Base-by-base conservation (phyloP, 2,113 vertebrate genomes). In the Plestiodon gilberti region DNA sequence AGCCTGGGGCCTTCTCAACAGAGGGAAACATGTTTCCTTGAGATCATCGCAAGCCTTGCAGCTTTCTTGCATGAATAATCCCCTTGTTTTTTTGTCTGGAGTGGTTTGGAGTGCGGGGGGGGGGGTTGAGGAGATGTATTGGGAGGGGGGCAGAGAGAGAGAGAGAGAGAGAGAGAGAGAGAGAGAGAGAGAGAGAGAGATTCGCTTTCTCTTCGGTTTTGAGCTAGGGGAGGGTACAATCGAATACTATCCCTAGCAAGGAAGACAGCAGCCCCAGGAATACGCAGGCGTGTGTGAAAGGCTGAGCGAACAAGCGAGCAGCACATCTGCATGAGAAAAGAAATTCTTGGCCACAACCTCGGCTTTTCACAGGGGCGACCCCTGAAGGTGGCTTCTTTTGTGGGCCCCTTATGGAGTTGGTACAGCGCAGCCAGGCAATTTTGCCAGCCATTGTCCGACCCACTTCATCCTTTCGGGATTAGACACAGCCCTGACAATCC, bases 401-500 rank as follows among this genome's bases (percentile, higher is more conserved):
- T 85, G 79, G 81, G 20, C 40, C 79, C 87, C 81, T 87, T 82
- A 82, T 76, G 89, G 84, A 78, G 67, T 87, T 82, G 87, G 89
- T 84, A 62, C 85, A 87, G 82, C 33, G 35, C 87, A 83, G 86
- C 81, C 52, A 87, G 88, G 62, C 55, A 67, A 78, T 75, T 84
- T 88, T 78, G 61, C 83, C 64, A 73, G 62, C 78, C 57, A 85
- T 90, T 89, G 82, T 92, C 69, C 64, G 48, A 3, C 64, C 78
- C 91, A 83, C 87, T 82, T 90, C 87, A 90, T 89, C 82, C 85
- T 89, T 90, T 87, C 87, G 82, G 87, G 89, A 90, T 92, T 89
- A 92, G 73, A 89, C 82, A 87, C 75, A 69, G 85, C 61, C 23
- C 40, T 90, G 89, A 89, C 76, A 71, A 78, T 87, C 81, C 70